These are phyloP conservation scores for Trematomus loennbergii DNA, from an alignment of 2,113 vertebrate species.

Conservation along the genomic window DNA sequence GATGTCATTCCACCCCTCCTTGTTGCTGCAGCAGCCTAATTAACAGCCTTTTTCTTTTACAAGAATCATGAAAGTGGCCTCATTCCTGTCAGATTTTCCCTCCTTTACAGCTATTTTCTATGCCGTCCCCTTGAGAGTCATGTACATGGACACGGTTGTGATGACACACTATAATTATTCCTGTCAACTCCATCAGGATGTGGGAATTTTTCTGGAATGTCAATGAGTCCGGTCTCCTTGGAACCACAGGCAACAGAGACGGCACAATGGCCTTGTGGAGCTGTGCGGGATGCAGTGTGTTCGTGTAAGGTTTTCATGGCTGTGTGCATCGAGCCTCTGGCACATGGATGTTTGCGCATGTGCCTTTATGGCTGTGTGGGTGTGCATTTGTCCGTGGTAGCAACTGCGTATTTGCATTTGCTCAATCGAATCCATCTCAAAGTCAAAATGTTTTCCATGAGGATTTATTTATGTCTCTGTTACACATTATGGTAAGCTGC, in stretches of 20 bases:
- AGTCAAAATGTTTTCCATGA: conserved; percentile 47
- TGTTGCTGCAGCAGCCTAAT: conserved; percentile 36
- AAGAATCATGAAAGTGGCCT: conserved; percentile 11
- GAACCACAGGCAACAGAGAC: conserved; percentile 56
- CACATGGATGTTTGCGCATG: conserved; percentile 22
- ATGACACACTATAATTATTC: conserved; percentile 75
- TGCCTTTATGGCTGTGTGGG: conserved; percentile 29
- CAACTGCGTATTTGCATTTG: conserved; percentile 38
- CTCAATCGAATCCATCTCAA: conserved; percentile 54
- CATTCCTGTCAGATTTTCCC: conserved; percentile 43
- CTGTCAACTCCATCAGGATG: conserved; percentile 73
- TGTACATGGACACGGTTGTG: conserved; percentile 50
- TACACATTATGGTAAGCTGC: conserved; percentile 26
- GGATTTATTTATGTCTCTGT: conserved; percentile 45
- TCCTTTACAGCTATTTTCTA: conserved; percentile 51
- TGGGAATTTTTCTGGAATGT: conserved; percentile 73
- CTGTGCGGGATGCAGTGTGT: conserved; percentile 24
- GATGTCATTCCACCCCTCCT: conserved; percentile 17
- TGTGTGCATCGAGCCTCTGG: conserved; percentile 26
- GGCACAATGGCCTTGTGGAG: conserved; percentile 60
- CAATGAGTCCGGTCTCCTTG: conserved; percentile 79
- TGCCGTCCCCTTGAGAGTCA: conserved; percentile 47
- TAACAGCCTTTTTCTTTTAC: conserved; percentile 40
- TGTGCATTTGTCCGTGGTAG: conserved; percentile 18
- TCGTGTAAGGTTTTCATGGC: conserved; percentile 21